Percentiles rank a stretch among this genome's conserved stretches.
phyloP scores from a whole-genome alignment of 2,888 invertebrate genomes.

The Itoplectis maculator region DNA sequence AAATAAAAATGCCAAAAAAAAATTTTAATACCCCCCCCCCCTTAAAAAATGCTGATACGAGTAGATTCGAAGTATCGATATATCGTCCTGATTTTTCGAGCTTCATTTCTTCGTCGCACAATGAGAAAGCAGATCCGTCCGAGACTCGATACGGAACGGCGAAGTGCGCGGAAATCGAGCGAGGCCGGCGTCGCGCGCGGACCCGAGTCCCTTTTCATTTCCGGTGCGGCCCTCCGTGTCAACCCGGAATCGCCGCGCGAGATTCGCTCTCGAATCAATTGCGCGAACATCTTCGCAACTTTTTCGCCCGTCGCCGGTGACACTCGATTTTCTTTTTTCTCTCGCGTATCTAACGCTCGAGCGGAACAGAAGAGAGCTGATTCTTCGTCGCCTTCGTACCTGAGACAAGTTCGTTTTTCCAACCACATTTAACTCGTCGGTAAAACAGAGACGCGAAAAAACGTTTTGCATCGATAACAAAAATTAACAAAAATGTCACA shows the following conservation, averaged over 20 bases:
- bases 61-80: too few species aligned
- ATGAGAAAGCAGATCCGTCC: background rate
- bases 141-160: background rate
- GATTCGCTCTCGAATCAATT: conserved; percentile 35
- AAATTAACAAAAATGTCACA: too few species aligned
- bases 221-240: conserved; percentile 26
- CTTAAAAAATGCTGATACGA: too few species aligned
- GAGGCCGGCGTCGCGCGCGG: background rate
- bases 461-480: too few species aligned
- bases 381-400: too few species aligned
- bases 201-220: conserved; percentile 40
- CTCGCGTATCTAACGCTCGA: background rate
- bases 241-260: conserved; percentile 41
- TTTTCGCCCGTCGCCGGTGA: background rate
- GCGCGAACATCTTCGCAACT: conserved; percentile 11
- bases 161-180: conserved; percentile 12
- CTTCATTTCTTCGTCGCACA: too few species aligned
- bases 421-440: too few species aligned
- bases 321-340: background rate
- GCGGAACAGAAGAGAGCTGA: background rate
- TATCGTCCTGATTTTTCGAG: too few species aligned
- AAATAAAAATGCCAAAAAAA: too few species aligned
- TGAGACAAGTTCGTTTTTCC: too few species aligned
- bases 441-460: too few species aligned
- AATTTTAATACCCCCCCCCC: too few species aligned